Conservation (phyloP, 2,888 invertebrate genomes). For the Germaria angustata region DNA sequence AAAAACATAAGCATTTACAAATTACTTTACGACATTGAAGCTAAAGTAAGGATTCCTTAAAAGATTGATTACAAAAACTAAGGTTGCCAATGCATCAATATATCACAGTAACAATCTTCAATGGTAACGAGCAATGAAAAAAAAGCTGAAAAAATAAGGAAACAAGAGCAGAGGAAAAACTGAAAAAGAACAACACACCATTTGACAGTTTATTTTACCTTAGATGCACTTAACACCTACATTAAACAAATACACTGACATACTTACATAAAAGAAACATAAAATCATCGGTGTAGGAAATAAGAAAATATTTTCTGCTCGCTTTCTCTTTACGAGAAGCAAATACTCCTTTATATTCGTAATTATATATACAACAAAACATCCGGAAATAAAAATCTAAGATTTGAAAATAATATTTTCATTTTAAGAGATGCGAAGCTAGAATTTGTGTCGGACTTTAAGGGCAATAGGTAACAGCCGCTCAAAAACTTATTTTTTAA, state of each 20-base stretch:
- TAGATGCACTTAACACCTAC: conserved; percentile 59
- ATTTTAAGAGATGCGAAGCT: too few relatives aligned
- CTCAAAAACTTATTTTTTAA: too few relatives aligned
- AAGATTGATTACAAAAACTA: conserved; percentile 58
- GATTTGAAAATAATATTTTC: too few relatives aligned
- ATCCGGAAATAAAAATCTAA: too few relatives aligned
- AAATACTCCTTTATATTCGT: too few relatives aligned
- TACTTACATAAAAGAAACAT: neutral
- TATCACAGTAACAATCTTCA: neutral
- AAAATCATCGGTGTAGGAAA: too few relatives aligned
- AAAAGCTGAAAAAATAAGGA: neutral
- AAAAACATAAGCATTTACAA: conserved; percentile 56
- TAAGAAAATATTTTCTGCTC: too few relatives aligned
- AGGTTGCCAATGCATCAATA: conserved; percentile 47
- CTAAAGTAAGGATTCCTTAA: conserved; percentile 54
- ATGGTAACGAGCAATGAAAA: conserved; percentile 18
- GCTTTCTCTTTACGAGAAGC: too few relatives aligned
- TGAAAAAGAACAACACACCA: conserved; percentile 19
- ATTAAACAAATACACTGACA: neutral
- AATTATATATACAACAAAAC: too few relatives aligned
- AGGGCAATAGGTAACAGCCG: too few relatives aligned
- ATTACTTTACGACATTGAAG: conserved; percentile 59
- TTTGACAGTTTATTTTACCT: conserved; percentile 62
- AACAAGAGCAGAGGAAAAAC: neutral
- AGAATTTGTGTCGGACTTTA: too few relatives aligned